phyloP scores from a whole-genome alignment of 1,140 invertebrate genomes.

The Drosophila subpulchrella region DNA sequence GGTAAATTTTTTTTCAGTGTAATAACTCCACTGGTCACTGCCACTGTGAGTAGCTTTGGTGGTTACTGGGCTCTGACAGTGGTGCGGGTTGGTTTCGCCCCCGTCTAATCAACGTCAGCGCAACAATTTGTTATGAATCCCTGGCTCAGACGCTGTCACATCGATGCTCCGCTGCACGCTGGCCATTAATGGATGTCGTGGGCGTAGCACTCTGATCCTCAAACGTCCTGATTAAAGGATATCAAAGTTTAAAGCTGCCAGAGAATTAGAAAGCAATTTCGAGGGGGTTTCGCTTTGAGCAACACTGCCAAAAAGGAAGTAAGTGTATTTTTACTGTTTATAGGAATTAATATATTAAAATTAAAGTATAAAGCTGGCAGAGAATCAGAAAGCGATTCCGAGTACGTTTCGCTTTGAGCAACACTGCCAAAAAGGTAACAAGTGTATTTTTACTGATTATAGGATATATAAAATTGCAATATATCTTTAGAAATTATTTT shows the following conservation, averaged over 20 bases:
- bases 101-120: conserved; percentile 73
- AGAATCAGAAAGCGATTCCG: too few relatives aligned
- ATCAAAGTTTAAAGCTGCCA: conserved; percentile 21
- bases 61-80: conserved; percentile 27
- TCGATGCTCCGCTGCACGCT: conserved; percentile 36
- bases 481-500: too few relatives aligned
- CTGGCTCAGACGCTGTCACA: conserved; percentile 43
- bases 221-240: conserved; percentile 6
- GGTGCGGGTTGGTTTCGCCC: conserved; percentile 10
- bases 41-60: conserved; percentile 30
- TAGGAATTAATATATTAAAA: too few relatives aligned
- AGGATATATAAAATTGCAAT: too few relatives aligned
- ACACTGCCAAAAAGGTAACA: too few relatives aligned
- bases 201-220: conserved; percentile 37
- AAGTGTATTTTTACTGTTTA: not conserved
- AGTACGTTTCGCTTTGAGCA: too few relatives aligned
- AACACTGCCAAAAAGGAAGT: not conserved
- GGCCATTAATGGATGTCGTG: conserved; percentile 72
- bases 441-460: too few relatives aligned
- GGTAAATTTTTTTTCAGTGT: not conserved
- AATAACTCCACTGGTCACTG: conserved; percentile 34
- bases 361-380: too few relatives aligned
- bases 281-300: not conserved
- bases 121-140: conserved; percentile 77
- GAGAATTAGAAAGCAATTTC: conserved; percentile 25